Evolutionary conservation across 2,797 vertebrate species (phyloP), one percentile per base, ranked within the genome.

Genomic region (Coreius guichenoti): DNA sequence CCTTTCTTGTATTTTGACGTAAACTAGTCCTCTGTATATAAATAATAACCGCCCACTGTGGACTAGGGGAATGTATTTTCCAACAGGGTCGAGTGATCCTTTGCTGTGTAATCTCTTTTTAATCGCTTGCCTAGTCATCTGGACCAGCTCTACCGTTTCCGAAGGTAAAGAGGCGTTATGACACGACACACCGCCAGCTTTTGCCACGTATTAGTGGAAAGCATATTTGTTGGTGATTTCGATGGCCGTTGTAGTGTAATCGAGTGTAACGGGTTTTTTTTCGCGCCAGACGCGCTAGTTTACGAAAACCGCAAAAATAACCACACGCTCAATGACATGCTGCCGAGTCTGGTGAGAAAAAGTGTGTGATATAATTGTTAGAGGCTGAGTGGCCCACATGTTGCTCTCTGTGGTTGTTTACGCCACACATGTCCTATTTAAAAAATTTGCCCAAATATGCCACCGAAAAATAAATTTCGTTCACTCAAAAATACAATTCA

Each of bases 351-450:
- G 33, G 16, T 29, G 29, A 0, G 33, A 31, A 39, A 33, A 56
- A 56, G 2, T 51, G 45, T 12, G 13, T 36, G 45, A 81, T n/a
- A 47, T 2, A n/a, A 29, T 16, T 26, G 5, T 67, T 9, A 39
- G 12, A 7, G 36, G 11, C 7, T 61, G 36, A 8, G 45, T 84
- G 49, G 26, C 65, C 26, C 83, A 84, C 75, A 79, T 84, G 83
- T 84, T 79, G 83, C 83, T 78, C 19, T 61, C 16, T 26, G 45
- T 19, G 19, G 75, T 36, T 33, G 80, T 85, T 82, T 61, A 56
- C 26, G 65, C 11, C 17, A 77, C 54, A 43, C 45, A 17, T 43
- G 33, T 23, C 73, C 63, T n/a, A 43, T 67, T 83, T 56, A 31
- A 54, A 31, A 43, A 2, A 0, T 16, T 77, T 68, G 12, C 16